Conservation (phyloP, 2,797 vertebrate species). For the Poecilia gillii region DNA sequence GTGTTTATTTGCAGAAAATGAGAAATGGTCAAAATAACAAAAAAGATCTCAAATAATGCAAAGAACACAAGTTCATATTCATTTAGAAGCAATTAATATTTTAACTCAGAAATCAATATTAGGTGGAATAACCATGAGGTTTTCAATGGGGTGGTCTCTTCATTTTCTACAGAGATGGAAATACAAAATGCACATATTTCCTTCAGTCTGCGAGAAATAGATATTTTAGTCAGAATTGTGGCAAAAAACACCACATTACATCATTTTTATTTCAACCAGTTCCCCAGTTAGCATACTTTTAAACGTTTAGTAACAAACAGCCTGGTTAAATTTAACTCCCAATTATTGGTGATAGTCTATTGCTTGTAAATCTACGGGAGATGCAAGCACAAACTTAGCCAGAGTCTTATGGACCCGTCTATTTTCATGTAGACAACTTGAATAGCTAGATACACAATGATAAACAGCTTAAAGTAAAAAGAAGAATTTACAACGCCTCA, state of each 20-base stretch:
- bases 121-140: too few species aligned
- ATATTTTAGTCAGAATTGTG: neutral
- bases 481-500: neutral
- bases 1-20: too few species aligned
- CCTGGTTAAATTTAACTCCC: neutral
- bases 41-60: too few species aligned
- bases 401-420: too few species aligned
- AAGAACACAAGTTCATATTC: too few species aligned
- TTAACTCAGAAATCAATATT: too few species aligned
- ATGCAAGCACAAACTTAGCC: neutral
- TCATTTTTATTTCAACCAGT: neutral
- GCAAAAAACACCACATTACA: neutral
- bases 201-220: neutral
- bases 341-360: neutral
- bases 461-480: neutral
- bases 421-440: neutral
- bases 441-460: neutral
- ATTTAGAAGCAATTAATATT: too few species aligned
- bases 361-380: neutral
- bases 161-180: too few species aligned
- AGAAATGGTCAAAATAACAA: too few species aligned
- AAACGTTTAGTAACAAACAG: neutral
- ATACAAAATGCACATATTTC: neutral
- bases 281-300: neutral
- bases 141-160: too few species aligned